Evolutionary conservation across 1,140 invertebrate genomes (phyloP).

Genomic region (Anthonomus grandis): DNA sequence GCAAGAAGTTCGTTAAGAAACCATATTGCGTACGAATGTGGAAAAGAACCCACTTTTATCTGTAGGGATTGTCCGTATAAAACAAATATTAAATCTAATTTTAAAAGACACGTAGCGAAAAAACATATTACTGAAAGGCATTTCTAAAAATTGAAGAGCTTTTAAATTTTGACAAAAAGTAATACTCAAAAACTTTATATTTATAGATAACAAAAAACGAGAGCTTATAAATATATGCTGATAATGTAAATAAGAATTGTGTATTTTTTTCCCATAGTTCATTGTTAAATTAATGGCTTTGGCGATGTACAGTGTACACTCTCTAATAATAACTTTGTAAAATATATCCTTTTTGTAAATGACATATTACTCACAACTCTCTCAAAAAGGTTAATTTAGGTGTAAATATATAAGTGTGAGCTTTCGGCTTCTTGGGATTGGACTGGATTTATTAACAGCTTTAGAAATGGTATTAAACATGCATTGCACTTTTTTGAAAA

Average conservation of each 20-base stretch:
- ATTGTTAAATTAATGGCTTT: too few relatives aligned
- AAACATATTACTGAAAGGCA: too few relatives aligned
- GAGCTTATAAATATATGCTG: too few relatives aligned
- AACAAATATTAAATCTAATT: slow-evolving; percentile 57
- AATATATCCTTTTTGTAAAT: neutral
- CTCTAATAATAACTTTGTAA: neutral
- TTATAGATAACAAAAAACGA: too few relatives aligned
- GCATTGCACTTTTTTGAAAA: neutral
- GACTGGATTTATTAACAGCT: too few relatives aligned
- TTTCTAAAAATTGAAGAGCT: too few relatives aligned
- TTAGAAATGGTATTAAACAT: neutral
- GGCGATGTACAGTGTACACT: too few relatives aligned
- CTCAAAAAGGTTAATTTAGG: neutral
- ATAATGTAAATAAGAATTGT: too few relatives aligned
- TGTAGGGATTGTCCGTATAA: slow-evolving; percentile 51
- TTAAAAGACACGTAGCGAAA: slow-evolving; percentile 54
- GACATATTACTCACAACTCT: neutral
- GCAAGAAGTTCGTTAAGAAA: slow-evolving; percentile 50
- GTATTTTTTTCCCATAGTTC: too few relatives aligned
- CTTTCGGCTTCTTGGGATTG: too few relatives aligned
- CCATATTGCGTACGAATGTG: slow-evolving; percentile 56
- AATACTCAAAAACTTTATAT: too few relatives aligned
- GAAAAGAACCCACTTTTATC: slow-evolving; percentile 53
- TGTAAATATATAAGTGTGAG: slow-evolving; percentile 1
- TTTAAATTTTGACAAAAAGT: too few relatives aligned